Evolutionary conservation across 2,888 invertebrate species (phyloP), one percentile per base, ranked within the genome.

Genomic region (Glyphotaelius pellucidus): DNA sequence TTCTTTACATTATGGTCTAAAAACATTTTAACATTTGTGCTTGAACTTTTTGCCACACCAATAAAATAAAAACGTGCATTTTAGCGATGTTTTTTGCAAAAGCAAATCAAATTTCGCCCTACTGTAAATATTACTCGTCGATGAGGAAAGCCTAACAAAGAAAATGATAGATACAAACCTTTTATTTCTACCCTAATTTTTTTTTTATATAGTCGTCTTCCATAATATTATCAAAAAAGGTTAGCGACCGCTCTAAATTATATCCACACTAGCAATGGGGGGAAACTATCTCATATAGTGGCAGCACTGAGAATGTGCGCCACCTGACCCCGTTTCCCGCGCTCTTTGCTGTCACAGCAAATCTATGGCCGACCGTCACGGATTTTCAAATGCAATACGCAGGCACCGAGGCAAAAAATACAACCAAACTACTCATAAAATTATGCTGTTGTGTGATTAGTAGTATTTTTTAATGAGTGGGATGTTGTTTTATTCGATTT

Each of bases 301-400:
- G 90, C 90, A 91, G 80, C 89, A 89, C 91, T 30, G 83, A 89
- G 90, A 90, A 91, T 91, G 86, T 86, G 80, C 91, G 91, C 86
- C 84, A 90, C 92, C 81, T 92, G 93, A 91, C 93, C 93, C 92
- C 93, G 89, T 92, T 93, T 93, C 91, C 91, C 90, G 91, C 91
- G 90, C 86, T 89, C 25, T 42, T 42, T 38, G 91, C 90, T 90
- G 90, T 90, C 90, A 90, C 38, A 47, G 80, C 90, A 38, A 47
- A 80, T 52, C 90, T 81, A 42, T 32, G 47, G 42, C 47, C 7
- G 19, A 83, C 81, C 14, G 42, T 67, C 67, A n/a, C 25, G 7
- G 25, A 67, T 86, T 87, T 67, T 52, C 52, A 83, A 81, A 83
- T 31, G 52, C 14, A 83, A 47, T 19, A 19, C 19, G 11, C 12